Evolutionary conservation across 2,888 invertebrate genomes (phyloP), one percentile per base, ranked within the genome.

Genomic region (Drosophila cracens): DNA sequence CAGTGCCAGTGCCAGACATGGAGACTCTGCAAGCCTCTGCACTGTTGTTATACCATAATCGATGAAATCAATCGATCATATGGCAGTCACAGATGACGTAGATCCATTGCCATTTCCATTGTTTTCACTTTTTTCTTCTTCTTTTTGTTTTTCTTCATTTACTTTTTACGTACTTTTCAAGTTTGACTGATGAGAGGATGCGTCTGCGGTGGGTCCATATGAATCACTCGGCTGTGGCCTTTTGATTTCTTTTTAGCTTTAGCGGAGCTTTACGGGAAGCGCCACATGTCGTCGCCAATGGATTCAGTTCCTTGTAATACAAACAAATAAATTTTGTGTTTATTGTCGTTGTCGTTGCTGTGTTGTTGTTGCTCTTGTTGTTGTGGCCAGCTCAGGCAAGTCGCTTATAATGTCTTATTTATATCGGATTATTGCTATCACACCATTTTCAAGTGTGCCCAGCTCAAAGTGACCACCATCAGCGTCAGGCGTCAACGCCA

Each of bases 1-100:
- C 58, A 69, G 25, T 34, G 53, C 18, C 70, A 52, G 69, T 54
- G 62, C 75, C 75, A 72, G 68, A 71, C 66, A 56, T 61, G 58
- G 58, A 66, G 72, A 69, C 70, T 58, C 49, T 13, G 52, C 27
- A 34, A 62, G 60, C 48, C 57, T 48, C 33, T 48, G 72, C 29
- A 81, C 87, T 76, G 88, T 56, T 81, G 90, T 80, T 85, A 85
- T 79, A 90, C 91, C 84, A 91, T 91, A 92, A 92, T 90, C 91
- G 91, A 89, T 91, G 91, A 92, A 92, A 92, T 90, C 91, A 90
- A 92, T 91, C 92, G 90, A 91, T 91, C 91, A 91, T 71, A 38
- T 21, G 31, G 57, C 46, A 58, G 62, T 49, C 74, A 56, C 53
- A 80, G 56, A 43, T 38, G 48, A 51, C 54, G 63, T 43, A 38